phyloP scores from a whole-genome alignment of 1,140 invertebrate genomes.

The Ceratosolen solmsi region DNA sequence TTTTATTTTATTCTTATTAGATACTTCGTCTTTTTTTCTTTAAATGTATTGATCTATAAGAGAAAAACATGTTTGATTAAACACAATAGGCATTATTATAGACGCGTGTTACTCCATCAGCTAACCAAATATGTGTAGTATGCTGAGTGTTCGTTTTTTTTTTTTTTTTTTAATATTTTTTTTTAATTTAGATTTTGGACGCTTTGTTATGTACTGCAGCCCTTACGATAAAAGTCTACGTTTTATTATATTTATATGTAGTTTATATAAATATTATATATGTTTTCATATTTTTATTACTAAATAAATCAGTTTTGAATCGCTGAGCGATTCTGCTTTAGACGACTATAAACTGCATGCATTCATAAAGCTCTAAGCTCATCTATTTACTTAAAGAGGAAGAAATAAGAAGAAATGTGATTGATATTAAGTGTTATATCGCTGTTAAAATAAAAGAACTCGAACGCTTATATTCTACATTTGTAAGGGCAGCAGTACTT shows the following conservation, averaged over 20 bases:
- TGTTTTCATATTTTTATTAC: background rate
- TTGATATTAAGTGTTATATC: background rate
- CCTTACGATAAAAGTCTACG: slow-evolving; percentile 38
- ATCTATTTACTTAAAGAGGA: slow-evolving; percentile 47
- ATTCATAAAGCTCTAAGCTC: slow-evolving; percentile 3
- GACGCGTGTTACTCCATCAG: slow-evolving; percentile 56
- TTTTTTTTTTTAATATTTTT: too few relatives aligned
- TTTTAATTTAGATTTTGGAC: slow-evolving; percentile 31
- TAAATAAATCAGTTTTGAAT: slow-evolving; percentile 4
- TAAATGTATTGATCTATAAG: background rate
- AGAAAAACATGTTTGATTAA: background rate
- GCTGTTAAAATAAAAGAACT: background rate
- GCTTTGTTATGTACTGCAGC: slow-evolving; percentile 47
- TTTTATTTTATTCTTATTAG: slow-evolving; percentile 13
- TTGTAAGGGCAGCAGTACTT: slow-evolving; percentile 54
- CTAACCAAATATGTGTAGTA: slow-evolving; percentile 61
- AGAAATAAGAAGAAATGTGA: slow-evolving; percentile 41
- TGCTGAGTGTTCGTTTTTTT: slow-evolving; percentile 55
- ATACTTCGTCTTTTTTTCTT: slow-evolving; percentile 12
- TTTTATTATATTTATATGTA: slow-evolving; percentile 37
- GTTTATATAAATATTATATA: slow-evolving; percentile 26
- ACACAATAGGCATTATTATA: slow-evolving; percentile 55
- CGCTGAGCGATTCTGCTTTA: slow-evolving; percentile 41
- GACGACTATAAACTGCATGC: background rate
- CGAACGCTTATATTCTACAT: background rate